Conservation (phyloP, 2,113 vertebrate species). For the Fukomys damarensis region DNA sequence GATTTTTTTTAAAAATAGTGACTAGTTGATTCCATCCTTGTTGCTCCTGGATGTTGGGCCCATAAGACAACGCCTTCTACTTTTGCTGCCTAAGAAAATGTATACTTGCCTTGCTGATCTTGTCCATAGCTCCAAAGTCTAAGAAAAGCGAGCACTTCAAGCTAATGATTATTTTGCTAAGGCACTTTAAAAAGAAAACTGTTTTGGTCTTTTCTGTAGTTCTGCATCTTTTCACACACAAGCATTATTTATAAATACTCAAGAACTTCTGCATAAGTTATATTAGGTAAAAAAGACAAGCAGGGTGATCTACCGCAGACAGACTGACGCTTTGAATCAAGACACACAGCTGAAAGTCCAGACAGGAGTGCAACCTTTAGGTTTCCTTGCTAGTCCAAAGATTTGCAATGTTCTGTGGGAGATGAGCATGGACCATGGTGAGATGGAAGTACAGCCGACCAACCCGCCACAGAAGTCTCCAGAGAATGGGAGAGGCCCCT, state of each 20-base stretch:
- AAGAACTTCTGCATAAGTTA: neutral
- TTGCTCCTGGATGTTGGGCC: neutral
- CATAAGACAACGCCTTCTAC: neutral
- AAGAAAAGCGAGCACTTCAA: neutral
- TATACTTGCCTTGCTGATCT: neutral
- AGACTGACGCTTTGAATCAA: neutral
- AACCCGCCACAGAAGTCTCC: neutral
- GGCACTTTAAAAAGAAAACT: neutral
- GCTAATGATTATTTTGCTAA: neutral
- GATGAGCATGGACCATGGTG: neutral
- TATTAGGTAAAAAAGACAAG: neutral
- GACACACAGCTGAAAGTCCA: neutral
- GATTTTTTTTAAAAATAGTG: neutral
- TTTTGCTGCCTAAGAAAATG: neutral
- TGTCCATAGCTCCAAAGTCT: neutral
- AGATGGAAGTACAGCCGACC: neutral
- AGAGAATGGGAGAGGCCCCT: neutral
- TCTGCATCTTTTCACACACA: neutral
- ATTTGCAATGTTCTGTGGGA: neutral
- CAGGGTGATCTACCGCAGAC: neutral
- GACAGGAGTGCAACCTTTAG: neutral
- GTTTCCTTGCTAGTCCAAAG: neutral
- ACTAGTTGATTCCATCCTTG: neutral
- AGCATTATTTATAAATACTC: neutral
- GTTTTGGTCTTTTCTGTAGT: neutral